Evolutionary conservation across 2,797 vertebrate genomes (phyloP), one percentile per base, ranked within the genome.

Genomic region (Antennarius maculatus): DNA sequence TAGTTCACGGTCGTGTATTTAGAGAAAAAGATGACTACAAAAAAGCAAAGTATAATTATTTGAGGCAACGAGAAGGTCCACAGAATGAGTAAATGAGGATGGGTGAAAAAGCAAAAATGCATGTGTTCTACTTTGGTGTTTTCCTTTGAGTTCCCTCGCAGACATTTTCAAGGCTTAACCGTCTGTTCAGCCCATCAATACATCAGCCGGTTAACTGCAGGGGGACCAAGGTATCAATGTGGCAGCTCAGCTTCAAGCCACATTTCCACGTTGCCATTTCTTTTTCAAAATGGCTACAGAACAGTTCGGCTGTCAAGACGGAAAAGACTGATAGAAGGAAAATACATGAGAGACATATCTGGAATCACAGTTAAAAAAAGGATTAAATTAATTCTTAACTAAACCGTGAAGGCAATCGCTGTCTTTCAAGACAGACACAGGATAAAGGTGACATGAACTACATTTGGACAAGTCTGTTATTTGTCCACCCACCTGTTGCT

Each of bases 91-190:
- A 45, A 49, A 47, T 6, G 13, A 39, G 7, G 37, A 39, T 34
- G 31, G 15, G 5, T 18, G 54, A 68, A 56, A 68, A 64, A 14
- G 14, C 51, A 61, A 59, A 50, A 68, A 67, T 65, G 71, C 75
- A 71, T 55, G 14, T 3, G 2, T 68, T 59, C 51, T 45, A 57
- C 46, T 23, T 50, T 80, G 66, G 70, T 66, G 65, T 72, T 82
- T 79, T 69, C 56, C 62, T 87, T 83, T 64, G 77, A 88, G 83
- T 81, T 71, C 42, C 65, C 69, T 60, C 27, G 43, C 9, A 69
- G 61, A 27, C 54, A 18, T 37, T 81, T 77, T 79, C 69, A 76
- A 41, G 58, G 50, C 63, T 58, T 45, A 63, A 63, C 66, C 46
- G 68, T 59, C 67, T 65, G 63, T 58, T 37, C 8, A 11, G 55